Conservation (phyloP, 2,888 invertebrate genomes). For the Bedellia somnulentella region DNA sequence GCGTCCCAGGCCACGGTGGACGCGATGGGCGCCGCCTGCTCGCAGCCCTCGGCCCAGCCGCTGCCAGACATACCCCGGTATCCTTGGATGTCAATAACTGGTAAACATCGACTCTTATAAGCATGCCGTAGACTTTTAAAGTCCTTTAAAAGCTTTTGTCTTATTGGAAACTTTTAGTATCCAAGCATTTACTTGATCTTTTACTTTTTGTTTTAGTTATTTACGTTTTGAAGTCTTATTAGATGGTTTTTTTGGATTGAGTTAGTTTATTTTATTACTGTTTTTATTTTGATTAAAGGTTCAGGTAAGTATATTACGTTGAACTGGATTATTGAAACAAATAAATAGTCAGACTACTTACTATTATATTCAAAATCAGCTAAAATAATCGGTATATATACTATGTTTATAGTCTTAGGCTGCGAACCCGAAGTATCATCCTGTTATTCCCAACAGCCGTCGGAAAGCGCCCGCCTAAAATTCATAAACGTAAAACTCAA, state of each 20-base stretch:
- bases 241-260: not conserved
- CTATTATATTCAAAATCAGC: no score
- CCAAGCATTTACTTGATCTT: not conserved
- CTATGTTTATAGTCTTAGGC: no score
- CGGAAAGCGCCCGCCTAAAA: no score
- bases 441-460: no score
- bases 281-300: no score
- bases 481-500: no score
- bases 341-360: no score
- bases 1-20: slow-evolving; percentile 78
- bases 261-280: not conserved
- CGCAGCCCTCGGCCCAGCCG: slow-evolving; percentile 80
- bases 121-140: not conserved
- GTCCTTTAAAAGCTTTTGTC: not conserved
- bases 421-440: no score
- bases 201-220: not conserved
- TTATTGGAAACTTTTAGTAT: not conserved
- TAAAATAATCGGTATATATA: no score
- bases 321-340: no score
- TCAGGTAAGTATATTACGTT: no score
- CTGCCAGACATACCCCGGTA: slow-evolving; percentile 91
- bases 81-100: slow-evolving; percentile 96
- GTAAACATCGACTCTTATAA: slow-evolving; percentile 63
- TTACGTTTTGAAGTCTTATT: not conserved
- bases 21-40: slow-evolving; percentile 81